Conservation (phyloP, 2,888 invertebrate genomes). For the Hartigia nigra region DNA sequence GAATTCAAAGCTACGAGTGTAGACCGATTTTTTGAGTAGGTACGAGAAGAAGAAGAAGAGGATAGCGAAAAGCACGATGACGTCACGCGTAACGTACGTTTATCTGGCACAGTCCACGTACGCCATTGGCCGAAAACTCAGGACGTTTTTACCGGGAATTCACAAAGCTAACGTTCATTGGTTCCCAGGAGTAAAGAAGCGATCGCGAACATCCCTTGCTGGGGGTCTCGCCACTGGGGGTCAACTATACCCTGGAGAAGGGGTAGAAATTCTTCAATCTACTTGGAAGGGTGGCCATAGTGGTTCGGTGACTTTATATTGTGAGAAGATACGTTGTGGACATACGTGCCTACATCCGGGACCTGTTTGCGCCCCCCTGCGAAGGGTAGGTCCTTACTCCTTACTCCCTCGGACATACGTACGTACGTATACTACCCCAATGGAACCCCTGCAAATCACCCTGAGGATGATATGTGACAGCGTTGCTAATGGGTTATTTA, state of each 20-base stretch:
- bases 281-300: slow-evolving; percentile 3
- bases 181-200: neutral
- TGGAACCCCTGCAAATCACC: neutral
- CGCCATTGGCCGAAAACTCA: neutral
- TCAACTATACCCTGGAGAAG: neutral
- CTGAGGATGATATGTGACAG: slow-evolving; percentile 1
- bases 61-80: neutral
- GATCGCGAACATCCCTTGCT: neutral
- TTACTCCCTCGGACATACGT: slow-evolving; percentile 5
- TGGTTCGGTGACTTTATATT: slow-evolving; percentile 46
- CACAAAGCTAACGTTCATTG: neutral
- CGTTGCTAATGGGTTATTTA: slow-evolving; percentile 39
- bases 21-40: neutral
- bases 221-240: slow-evolving; percentile 5
- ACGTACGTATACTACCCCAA: neutral
- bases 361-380: slow-evolving; percentile 19
- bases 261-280: neutral
- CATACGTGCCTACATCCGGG: slow-evolving; percentile 18
- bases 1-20: neutral
- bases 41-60: neutral
- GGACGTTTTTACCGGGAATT: neutral
- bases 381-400: slow-evolving; percentile 1
- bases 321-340: slow-evolving; percentile 65
- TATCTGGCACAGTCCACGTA: neutral
- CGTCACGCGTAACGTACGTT: neutral